These are phyloP conservation scores for Leiothrix lutea DNA, from an alignment of 2,113 vertebrate genomes.

Conservation along the genomic window DNA sequence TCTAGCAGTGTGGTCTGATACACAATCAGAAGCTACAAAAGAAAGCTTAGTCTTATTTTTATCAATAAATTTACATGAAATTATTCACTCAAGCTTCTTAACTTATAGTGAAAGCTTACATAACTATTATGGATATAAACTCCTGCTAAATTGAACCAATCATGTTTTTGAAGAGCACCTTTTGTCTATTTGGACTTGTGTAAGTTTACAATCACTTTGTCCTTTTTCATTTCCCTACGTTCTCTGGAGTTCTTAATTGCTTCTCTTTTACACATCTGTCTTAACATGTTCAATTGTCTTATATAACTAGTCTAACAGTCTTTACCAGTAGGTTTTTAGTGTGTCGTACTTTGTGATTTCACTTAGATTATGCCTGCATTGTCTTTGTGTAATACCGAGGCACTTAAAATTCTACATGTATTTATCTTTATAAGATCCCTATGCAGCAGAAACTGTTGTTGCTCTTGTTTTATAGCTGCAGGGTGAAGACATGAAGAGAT, in stretches of 20 bases:
- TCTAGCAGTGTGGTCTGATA: background rate
- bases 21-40: background rate
- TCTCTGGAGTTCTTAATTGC: background rate
- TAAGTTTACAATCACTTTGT: background rate
- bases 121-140: background rate
- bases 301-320: background rate
- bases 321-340: background rate
- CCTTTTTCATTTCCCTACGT: background rate
- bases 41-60: background rate
- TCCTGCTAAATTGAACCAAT: background rate
- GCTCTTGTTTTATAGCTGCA: background rate
- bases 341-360: background rate
- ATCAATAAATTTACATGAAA: background rate
- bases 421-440: background rate
- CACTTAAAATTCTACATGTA: background rate
- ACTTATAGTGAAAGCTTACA: fast-evolving
- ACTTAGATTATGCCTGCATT: background rate
- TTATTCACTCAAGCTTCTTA: background rate
- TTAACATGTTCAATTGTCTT: background rate
- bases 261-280: background rate
- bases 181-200: background rate
- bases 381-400: fast-evolving
- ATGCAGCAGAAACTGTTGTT: background rate
- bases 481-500: background rate
- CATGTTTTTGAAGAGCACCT: fast-evolving